Conservation (phyloP, 2,888 invertebrate genomes). For the Pollenia griseotomentosa region DNA sequence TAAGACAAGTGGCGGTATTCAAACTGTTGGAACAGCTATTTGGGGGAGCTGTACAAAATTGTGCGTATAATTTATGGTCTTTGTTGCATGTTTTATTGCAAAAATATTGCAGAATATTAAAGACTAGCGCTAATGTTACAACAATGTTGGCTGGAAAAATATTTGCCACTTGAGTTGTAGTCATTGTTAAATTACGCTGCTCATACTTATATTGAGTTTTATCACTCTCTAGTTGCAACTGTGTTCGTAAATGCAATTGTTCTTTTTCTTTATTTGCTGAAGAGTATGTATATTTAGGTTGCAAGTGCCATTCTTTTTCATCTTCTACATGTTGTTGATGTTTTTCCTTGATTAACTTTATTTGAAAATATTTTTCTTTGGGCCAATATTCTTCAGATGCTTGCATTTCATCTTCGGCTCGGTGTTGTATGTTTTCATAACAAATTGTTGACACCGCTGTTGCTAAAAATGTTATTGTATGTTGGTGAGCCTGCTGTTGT, state of each 20-base stretch:
- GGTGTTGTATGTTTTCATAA: conserved; percentile 50
- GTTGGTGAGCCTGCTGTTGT: conserved; percentile 7
- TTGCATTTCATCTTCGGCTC: conserved; percentile 18
- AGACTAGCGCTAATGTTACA: conserved; percentile 23
- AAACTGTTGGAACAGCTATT: conserved; percentile 31
- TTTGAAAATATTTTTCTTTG: conserved; percentile 68
- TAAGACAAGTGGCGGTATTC: conserved; percentile 26
- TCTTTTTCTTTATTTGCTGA: conserved; percentile 18
- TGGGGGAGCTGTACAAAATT: conserved; percentile 13
- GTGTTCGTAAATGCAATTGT: conserved; percentile 26
- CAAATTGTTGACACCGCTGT: conserved; percentile 60
- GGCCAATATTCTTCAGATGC: conserved; percentile 47
- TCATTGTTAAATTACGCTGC: conserved; percentile 48
- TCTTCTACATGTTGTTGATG: conserved; percentile 19
- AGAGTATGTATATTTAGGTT: conserved; percentile 7
- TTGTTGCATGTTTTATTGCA: conserved; percentile 40
- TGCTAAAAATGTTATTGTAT: conserved; percentile 39
- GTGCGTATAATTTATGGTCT: conserved; percentile 51
- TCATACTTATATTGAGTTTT: conserved; percentile 39
- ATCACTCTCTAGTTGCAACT: conserved; percentile 61
- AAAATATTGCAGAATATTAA: conserved; percentile 17
- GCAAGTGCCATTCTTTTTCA: conserved; percentile 26
- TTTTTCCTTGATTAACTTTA: conserved; percentile 62
- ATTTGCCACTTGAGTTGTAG: conserved; percentile 60
- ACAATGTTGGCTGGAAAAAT: conserved; percentile 38